Evolutionary conservation across 2,113 vertebrate genomes (phyloP), one percentile per base, ranked within the genome.

Genomic region (Channa argus): DNA sequence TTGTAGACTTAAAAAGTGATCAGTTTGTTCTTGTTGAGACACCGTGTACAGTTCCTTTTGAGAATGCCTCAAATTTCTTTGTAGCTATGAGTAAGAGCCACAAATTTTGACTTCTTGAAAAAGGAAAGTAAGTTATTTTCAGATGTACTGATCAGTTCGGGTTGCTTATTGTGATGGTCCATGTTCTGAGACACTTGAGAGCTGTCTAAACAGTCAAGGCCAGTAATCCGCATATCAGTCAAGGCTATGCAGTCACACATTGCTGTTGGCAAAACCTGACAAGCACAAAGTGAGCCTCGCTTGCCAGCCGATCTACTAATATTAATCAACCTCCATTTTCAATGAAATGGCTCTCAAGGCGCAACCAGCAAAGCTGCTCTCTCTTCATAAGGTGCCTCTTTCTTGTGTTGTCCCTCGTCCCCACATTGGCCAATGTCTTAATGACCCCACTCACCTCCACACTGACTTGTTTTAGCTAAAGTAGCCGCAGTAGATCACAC

Each of bases 351-450:
- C 78, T 89, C 85, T 86, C 45, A 51, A 52, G 59, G 79, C 58
- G 45, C 74, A 80, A 90, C 86, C 85, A 89, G 91, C 84, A 90
- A 87, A 86, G 89, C 88, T 91, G 88, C 90, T 90, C 74, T 88
- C 71, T 89, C 76, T 83, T 88, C 77, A 85, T 79, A 85, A 81
- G 88, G 92, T 92, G 91, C 91, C 89, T 93, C 89, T 92, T 89
- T 85, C 78, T 86, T 78, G 86, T 88, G 79, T 83, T 86, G 89
- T 90, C 79, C 62, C 76, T 83, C 14, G 86, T 91, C 77, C 78
- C 65, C 37, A 74, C 63, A 53, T 78, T 46, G 83, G 71, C 85
- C 43, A 50, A 75, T 63, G 79, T 85, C 80, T 78, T 73, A 72
- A 79, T 3, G 15, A 78, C 43, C 86, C 77, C 77, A n/a, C 63